These are phyloP conservation scores for Phlogophora meticulosa DNA, from an alignment of 2,888 invertebrate genomes.

Conservation along the genomic window DNA sequence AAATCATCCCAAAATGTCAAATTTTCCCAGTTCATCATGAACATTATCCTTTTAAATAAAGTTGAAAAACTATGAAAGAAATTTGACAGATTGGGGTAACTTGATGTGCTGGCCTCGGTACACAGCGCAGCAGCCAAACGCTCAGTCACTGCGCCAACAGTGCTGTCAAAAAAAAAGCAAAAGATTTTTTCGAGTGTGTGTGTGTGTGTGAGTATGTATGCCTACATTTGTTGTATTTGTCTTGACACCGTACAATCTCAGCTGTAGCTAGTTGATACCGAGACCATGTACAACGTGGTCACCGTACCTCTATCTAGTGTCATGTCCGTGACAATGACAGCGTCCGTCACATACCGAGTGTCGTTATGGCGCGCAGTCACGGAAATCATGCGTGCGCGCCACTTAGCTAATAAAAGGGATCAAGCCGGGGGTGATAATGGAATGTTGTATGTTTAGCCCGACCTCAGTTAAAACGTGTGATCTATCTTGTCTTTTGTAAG, in stretches of 20 bases:
- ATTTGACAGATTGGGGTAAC: too few relatives aligned
- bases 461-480: constrained; percentile 6
- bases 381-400: constrained; percentile 64
- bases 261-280: background rate
- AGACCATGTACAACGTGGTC: constrained; percentile 27
- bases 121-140: too few relatives aligned
- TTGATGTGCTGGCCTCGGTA: too few relatives aligned
- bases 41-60: too few relatives aligned
- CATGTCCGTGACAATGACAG: constrained; percentile 72
- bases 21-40: too few relatives aligned
- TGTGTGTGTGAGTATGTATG: too few relatives aligned
- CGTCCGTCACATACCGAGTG: constrained; percentile 79
- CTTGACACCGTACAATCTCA: background rate
- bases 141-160: too few relatives aligned
- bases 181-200: too few relatives aligned
- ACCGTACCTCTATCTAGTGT: constrained; percentile 32
- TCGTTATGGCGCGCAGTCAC: constrained; percentile 73
- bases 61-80: too few relatives aligned
- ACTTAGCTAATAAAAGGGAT: constrained; percentile 65
- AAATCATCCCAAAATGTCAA: too few relatives aligned
- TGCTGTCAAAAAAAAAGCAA: too few relatives aligned
- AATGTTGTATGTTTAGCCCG: constrained; percentile 5
- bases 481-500: constrained; percentile 3
- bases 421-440: constrained; percentile 36
- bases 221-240: background rate